Evolutionary conservation across 2,888 invertebrate genomes (phyloP), one percentile per base, ranked within the genome.

Genomic region (Ernsta delagoae): DNA sequence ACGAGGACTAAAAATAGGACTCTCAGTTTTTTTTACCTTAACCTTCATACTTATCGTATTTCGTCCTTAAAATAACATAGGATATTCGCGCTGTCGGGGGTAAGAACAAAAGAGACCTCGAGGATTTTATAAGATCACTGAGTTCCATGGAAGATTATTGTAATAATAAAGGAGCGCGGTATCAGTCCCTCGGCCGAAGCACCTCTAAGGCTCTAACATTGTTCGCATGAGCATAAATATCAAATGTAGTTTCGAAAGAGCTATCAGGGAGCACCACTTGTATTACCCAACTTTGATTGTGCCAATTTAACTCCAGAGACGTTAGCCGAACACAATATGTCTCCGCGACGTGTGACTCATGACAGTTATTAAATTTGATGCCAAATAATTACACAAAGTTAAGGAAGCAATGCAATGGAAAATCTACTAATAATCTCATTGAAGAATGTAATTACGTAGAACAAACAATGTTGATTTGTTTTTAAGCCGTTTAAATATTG

Each of bases 201-300:
- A 39, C 64, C 24, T 24, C 24, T 24, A 24, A 24, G 24, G 24
- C 74, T 72, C 72, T 70, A 71, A 75, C 78, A 79, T 78, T 78
- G 78, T 80, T 77, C 74, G 64, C 74, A 74, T 43, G 70, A 73
- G 71, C 79, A 80, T 87, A 78, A 88, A 88, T 88, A 87, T 83
- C 78, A 79, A 82, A 87, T 86, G 81, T 76, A 81, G 84, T 87
- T 84, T 79, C 77, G 78, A 79, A 81, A 85, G 77, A 83, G 74
- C 78, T 79, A 80, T 85, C 81, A 66, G 61, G 70, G 72, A 77
- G 75, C 74, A 78, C 78, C 77, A 79, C 78, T 77, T 75, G 72
- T 76, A 76, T 75, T 80, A 79, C 77, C 60, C 43, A 87, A 88
- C 82, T 89, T 88, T 87, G 84, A 87, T 85, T 87, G 82, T 81